A percentile compares a stretch with the other conserved stretches of the same genome.
Conservation (phyloP, 1,140 invertebrate species). For the Lethocerus indicus region DNA sequence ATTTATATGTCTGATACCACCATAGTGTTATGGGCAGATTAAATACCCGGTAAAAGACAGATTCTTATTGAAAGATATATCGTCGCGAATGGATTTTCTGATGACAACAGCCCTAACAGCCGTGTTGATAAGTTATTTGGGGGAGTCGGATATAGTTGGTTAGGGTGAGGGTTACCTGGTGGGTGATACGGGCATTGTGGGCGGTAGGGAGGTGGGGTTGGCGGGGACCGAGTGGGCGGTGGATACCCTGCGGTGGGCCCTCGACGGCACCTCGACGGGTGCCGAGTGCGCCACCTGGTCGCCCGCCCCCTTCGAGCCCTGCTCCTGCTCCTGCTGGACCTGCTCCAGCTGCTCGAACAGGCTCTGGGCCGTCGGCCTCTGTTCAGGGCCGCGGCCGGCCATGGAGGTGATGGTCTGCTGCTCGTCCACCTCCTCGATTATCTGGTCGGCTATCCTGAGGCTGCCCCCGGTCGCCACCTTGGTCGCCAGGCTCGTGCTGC, state of each 20-base stretch:
- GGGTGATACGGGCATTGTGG: constrained; percentile 13
- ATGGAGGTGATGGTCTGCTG: constrained; percentile 59
- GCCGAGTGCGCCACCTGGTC: constrained; percentile 7
- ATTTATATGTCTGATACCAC: too few relatives aligned
- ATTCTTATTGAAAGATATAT: too few relatives aligned
- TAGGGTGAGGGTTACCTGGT: not conserved
- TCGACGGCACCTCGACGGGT: too few relatives aligned
- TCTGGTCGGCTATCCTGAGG: constrained; percentile 50
- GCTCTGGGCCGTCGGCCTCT: constrained; percentile 18
- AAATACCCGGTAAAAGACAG: too few relatives aligned
- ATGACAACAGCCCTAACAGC: too few relatives aligned
- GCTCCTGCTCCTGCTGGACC: not conserved
- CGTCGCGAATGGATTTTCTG: too few relatives aligned
- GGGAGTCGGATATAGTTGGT: too few relatives aligned
- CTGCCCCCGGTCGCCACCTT: constrained; percentile 14
- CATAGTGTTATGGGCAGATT: too few relatives aligned
- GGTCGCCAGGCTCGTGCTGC: constrained; percentile 12
- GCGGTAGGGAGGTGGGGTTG: constrained; percentile 7
- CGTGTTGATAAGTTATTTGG: too few relatives aligned
- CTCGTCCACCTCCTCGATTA: constrained; percentile 69
- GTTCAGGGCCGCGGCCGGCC: constrained; percentile 26
- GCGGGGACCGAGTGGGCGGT: constrained; percentile 2
- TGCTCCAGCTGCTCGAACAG: not conserved
- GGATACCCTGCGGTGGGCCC: too few relatives aligned
- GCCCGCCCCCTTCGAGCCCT: not conserved